Base-by-base conservation (phyloP, 2,797 vertebrate genomes). In the Mus caroli region DNA sequence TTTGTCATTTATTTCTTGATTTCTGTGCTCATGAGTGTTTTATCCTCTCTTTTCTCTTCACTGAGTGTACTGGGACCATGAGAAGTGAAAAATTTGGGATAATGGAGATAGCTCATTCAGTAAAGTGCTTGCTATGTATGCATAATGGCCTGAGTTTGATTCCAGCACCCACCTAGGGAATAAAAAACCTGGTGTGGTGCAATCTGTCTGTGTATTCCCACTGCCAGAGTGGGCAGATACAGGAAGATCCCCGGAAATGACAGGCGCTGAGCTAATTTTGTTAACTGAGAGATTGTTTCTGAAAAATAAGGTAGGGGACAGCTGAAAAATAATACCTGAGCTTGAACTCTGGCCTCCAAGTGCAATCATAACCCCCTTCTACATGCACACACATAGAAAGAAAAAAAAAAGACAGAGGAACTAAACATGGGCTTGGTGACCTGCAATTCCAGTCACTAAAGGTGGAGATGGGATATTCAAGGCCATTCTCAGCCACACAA, bases 11-110 rank as follows among this genome's bases (percentile, higher is more conserved):
- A 26, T 15, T 89, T 94, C 43, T 75, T 91, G 17, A 92, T 10
- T 0, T 94, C 26, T 92, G 20, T 75, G 40, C 3, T 3, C 85
- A 43, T 90, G 43, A 75, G 64, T 92, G 26, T 92, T 22, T 95
- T 20, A 92, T 6, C 10, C 34, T 94, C 6, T 91, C 86, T 56
- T 83, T 79, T 97, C 31, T 58, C 60, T 93, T 94, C 7, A 20
- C 73, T 94, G 54, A 88, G 13, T 40, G 40, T 34, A 46, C 69
- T 79, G n/a, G 46, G 20, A 88, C 37, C 77, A 75, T 90, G n/a
- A 88, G n/a, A 73, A 88, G n/a, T 40, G 22, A 54, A 37, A 56
- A 40, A 0, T 0, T 8, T 15, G 17, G 24, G 24, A 56, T 24
- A 56, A 13, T 15, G 37, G 52, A 56, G n/a, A 40, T 19, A 56